Percentiles rank a stretch among this genome's conserved stretches.
Conservation (phyloP, 2,113 vertebrate species). For the Telmatochromis sp. region DNA sequence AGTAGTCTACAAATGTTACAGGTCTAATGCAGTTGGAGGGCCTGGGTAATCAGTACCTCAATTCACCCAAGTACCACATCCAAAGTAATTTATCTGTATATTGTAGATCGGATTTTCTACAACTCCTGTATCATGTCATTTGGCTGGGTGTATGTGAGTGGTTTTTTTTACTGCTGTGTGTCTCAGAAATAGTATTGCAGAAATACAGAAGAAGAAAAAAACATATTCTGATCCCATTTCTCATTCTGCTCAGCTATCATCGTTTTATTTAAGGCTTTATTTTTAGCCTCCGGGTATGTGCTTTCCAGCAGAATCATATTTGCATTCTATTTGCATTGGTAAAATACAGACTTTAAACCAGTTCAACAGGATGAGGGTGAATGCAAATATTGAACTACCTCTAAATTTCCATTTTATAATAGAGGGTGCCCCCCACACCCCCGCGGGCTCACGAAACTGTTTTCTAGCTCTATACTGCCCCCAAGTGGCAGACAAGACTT, state of each 20-base stretch:
- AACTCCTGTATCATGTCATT: neutral
- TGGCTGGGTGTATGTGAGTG: neutral
- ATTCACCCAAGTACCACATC: conserved; percentile 4
- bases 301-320: conserved; percentile 3
- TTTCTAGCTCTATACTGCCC: conserved; percentile 35
- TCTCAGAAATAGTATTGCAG: neutral
- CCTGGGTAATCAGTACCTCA: neutral
- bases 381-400: conserved; percentile 53
- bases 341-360: conserved; percentile 27
- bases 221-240: neutral
- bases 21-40: conserved; percentile 7
- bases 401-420: conserved; percentile 24
- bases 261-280: neutral
- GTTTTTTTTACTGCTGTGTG: neutral
- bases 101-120: conserved; percentile 5
- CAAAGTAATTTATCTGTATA: conserved; percentile 8
- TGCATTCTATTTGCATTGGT: conserved; percentile 30
- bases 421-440: neutral
- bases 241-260: neutral
- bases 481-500: conserved; percentile 12
- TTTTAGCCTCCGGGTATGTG: neutral
- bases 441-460: neutral
- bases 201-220: neutral
- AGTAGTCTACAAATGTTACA: neutral
- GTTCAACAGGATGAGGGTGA: conserved; percentile 44